A percentile compares a stretch with the other conserved stretches of the same genome.
Conservation (phyloP, 2,113 vertebrate species). For the Tenrec ecaudatus region DNA sequence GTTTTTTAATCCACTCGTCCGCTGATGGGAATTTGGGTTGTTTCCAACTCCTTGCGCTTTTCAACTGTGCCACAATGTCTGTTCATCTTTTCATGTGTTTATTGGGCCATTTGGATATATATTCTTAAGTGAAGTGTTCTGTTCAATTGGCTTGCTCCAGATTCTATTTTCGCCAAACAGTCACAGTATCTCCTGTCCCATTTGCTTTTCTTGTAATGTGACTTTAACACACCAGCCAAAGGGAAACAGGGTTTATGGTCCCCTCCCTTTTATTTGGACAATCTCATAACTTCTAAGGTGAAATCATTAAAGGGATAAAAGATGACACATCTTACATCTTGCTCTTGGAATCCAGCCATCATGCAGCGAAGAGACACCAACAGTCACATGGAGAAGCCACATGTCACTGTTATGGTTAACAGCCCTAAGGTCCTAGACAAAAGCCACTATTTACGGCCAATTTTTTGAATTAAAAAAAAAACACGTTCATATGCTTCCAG, state of each 20-base stretch:
- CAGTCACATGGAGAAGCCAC: not conserved
- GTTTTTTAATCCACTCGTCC: too few relatives aligned
- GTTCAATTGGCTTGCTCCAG: slow-evolving; percentile 25
- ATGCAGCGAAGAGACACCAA: slow-evolving; percentile 24
- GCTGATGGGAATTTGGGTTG: too few relatives aligned
- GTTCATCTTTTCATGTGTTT: slow-evolving; percentile 13
- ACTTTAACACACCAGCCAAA: not conserved
- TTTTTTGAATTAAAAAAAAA: slow-evolving; percentile 15
- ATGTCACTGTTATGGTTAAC: not conserved
- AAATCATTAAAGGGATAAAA: slow-evolving; percentile 38
- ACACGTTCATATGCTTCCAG: slow-evolving; percentile 16
- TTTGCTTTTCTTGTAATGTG: slow-evolving; percentile 26
- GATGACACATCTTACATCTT: not conserved
- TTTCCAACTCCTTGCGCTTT: too few relatives aligned
- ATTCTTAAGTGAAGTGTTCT: slow-evolving; percentile 3
- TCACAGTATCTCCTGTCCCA: not conserved
- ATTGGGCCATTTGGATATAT: slow-evolving; percentile 1
- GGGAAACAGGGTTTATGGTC: not conserved
- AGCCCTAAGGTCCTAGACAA: not conserved
- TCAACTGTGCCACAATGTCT: not conserved
- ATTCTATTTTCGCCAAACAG: slow-evolving; percentile 24
- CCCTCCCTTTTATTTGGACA: slow-evolving; percentile 3
- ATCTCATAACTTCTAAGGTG: not conserved
- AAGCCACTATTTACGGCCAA: not conserved
- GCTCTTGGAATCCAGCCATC: slow-evolving; percentile 12